phyloP scores from a whole-genome alignment of 2,113 vertebrate species.

The Chrysochloris asiatica region DNA sequence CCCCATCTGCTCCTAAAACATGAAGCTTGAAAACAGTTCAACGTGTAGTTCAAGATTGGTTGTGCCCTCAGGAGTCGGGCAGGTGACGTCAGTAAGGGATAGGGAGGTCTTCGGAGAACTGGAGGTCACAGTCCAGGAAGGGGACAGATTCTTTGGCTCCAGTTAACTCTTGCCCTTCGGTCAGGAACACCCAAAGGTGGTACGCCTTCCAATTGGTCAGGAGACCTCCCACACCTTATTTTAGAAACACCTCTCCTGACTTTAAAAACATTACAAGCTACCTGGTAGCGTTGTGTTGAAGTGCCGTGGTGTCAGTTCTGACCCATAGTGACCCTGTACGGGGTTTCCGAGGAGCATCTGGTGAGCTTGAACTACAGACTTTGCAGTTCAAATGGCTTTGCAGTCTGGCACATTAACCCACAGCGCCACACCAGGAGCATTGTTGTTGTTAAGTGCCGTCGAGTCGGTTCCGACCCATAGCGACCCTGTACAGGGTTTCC shows the following conservation, averaged over 20 bases:
- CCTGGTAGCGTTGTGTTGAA: no score
- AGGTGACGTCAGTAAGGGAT: background rate
- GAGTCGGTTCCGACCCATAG: no score
- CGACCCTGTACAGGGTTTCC: no score
- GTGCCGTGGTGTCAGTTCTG: no score
- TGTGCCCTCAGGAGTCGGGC: background rate
- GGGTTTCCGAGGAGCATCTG: no score
- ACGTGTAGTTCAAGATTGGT: background rate
- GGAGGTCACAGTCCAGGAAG: background rate
- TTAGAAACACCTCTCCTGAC: background rate
- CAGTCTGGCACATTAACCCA: no score
- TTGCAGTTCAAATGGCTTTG: no score
- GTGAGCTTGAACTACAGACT: no score
- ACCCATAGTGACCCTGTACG: no score
- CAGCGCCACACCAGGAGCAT: no score
- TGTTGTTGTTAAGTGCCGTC: no score
- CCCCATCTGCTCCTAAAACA: background rate
- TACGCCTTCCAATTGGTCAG: background rate
- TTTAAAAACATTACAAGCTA: background rate
- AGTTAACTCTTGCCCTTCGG: background rate
- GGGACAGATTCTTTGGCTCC: background rate
- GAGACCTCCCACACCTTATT: background rate
- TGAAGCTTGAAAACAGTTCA: conserved; percentile 5
- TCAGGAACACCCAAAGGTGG: background rate
- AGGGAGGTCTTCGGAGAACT: background rate